Conservation (phyloP, 2,888 invertebrate genomes). For the Papilio elwesi region DNA sequence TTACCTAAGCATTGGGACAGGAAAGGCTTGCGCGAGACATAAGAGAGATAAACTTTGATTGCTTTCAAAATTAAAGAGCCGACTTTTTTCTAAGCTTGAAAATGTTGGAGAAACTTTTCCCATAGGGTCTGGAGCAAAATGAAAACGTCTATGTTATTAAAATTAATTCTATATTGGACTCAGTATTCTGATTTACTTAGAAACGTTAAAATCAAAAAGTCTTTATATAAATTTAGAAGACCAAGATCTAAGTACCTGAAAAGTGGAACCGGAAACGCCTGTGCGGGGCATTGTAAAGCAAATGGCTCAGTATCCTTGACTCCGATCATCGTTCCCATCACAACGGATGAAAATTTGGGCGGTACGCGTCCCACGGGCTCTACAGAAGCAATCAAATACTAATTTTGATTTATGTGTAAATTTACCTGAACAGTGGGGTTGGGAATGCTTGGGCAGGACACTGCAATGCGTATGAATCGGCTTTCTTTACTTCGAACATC, state of each 20-base stretch:
- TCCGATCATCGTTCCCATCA: slow-evolving; percentile 85
- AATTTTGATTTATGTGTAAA: slow-evolving; percentile 45
- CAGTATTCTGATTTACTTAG: neutral
- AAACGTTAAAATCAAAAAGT: neutral
- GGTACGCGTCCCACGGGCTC: slow-evolving; percentile 88
- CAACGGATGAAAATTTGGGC: slow-evolving; percentile 86
- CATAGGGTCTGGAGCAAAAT: slow-evolving; percentile 78
- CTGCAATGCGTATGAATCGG: slow-evolving; percentile 75
- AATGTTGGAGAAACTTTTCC: slow-evolving; percentile 89
- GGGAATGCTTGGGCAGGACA: slow-evolving; percentile 89
- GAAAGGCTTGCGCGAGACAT: slow-evolving; percentile 88
- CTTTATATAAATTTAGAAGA: slow-evolving; percentile 8
- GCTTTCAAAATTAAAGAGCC: slow-evolving; percentile 70
- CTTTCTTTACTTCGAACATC: slow-evolving; percentile 82
- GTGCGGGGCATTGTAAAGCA: slow-evolving; percentile 86
- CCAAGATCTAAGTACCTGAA: slow-evolving; percentile 75
- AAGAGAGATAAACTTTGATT: slow-evolving; percentile 81
- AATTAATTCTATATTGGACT: neutral
- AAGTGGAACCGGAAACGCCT: slow-evolving; percentile 87
- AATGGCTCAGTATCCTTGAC: slow-evolving; percentile 74
- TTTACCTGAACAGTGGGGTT: slow-evolving; percentile 83
- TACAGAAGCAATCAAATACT: slow-evolving; percentile 64
- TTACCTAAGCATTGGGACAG: slow-evolving; percentile 89
- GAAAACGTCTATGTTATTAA: slow-evolving; percentile 26
- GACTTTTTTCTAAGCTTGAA: slow-evolving; percentile 74